Evolutionary conservation across 92 coral and sea anemone genomes (phyloP).

Genomic region (Anthopleura xanthogrammica): DNA sequence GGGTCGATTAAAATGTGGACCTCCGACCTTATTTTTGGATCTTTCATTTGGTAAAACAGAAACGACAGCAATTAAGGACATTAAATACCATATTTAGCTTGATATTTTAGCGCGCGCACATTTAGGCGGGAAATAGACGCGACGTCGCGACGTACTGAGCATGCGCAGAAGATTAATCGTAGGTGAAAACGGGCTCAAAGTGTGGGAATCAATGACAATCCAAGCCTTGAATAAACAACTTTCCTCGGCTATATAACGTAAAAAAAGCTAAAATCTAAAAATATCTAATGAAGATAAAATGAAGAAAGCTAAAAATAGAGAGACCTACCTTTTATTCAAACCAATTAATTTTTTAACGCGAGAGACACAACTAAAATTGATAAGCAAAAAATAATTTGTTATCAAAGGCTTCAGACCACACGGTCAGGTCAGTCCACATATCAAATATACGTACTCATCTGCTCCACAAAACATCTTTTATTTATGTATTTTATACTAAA

Average conservation of each 20-base stretch:
- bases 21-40: too few species aligned
- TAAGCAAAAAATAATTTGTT: background rate
- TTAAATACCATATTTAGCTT: background rate
- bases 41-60: too few species aligned
- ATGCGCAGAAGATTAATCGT: background rate
- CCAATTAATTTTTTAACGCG: background rate
- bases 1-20: too few species aligned
- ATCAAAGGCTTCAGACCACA: background rate
- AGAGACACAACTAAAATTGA: background rate
- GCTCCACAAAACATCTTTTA: background rate
- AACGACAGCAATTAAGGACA: background rate
- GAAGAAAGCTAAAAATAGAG: background rate
- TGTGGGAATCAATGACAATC: too few species aligned
- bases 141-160: background rate
- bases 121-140: background rate
- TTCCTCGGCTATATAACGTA: background rate
- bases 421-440: background rate
- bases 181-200: background rate
- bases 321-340: background rate
- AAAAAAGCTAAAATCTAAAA: background rate
- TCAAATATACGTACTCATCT: background rate
- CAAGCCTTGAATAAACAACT: background rate
- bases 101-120: background rate
- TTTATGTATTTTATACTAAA: background rate
- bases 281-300: background rate